Percentiles rank a stretch among this genome's conserved stretches.
phyloP scores from a whole-genome alignment of 2,113 vertebrate genomes.

The Calidris pugnax region DNA sequence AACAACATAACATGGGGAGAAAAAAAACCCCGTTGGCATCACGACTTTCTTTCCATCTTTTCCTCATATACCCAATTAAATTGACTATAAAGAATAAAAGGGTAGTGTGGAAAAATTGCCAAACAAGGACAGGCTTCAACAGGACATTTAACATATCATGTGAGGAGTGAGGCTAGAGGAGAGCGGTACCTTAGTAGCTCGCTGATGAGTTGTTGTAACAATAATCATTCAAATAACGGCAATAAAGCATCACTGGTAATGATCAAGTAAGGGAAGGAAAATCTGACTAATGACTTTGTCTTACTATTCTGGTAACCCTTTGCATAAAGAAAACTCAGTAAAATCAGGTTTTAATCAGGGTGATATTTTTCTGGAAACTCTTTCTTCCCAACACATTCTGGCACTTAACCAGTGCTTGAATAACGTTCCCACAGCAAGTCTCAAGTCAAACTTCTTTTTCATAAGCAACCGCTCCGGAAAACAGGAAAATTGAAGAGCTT shows the following conservation, averaged over 20 bases:
- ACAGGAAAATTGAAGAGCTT: neutral
- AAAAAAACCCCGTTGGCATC: neutral
- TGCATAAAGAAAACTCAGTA: constrained; percentile 46
- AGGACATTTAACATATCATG: neutral
- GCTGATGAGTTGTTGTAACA: neutral
- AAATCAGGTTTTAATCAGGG: constrained; percentile 68
- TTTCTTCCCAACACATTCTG: constrained; percentile 57
- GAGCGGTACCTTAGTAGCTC: neutral
- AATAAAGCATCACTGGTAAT: constrained; percentile 49
- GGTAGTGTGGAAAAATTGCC: neutral
- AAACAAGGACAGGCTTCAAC: constrained; percentile 21
- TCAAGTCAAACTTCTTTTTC: neutral
- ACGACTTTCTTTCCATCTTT: neutral
- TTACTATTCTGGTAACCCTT: constrained; percentile 66
- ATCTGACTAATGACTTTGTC: constrained; percentile 43
- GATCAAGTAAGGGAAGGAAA: constrained; percentile 66
- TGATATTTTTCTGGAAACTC: constrained; percentile 58
- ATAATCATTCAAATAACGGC: constrained; percentile 39
- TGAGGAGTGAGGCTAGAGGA: neutral
- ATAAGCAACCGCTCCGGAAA: constrained; percentile 13
- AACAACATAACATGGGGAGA: neutral
- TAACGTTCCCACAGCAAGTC: constrained; percentile 56
- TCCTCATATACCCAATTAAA: neutral
- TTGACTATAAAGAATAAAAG: neutral
- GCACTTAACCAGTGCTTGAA: constrained; percentile 43